Percentiles rank a stretch among this genome's conserved stretches.
Conservation (phyloP, 2,113 vertebrate genomes). For the Oreochromis spilurus region DNA sequence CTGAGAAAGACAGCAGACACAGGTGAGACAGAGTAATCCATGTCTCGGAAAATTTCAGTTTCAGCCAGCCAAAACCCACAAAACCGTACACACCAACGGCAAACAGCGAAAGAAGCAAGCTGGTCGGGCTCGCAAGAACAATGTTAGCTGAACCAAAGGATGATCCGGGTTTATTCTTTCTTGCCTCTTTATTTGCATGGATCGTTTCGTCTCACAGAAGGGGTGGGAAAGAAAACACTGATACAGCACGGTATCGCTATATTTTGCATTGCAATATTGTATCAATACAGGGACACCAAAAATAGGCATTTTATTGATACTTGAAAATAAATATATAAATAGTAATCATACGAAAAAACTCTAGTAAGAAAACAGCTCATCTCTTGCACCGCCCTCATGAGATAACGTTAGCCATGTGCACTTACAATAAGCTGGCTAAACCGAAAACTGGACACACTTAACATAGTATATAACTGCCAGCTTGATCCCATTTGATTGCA, state of each 20-base stretch:
- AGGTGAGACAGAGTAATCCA: not conserved
- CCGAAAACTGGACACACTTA: not conserved
- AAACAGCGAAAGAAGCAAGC: not conserved
- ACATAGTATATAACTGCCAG: not conserved
- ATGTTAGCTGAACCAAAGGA: not conserved
- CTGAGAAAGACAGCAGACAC: not conserved
- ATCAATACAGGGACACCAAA: not conserved
- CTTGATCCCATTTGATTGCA: not conserved
- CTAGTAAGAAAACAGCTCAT: not conserved
- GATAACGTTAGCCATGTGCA: fast-evolving
- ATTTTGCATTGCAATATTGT: fast-evolving
- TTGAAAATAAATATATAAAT: not conserved
- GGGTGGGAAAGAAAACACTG: not conserved
- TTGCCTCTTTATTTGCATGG: not conserved
- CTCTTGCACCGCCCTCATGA: not conserved
- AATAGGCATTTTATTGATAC: not conserved
- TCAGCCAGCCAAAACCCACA: not conserved
- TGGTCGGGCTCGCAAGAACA: not conserved
- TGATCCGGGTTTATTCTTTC: not conserved
- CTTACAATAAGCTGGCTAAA: not conserved
- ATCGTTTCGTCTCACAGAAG: not conserved
- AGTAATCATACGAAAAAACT: not conserved
- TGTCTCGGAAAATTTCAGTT: not conserved
- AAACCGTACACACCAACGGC: not conserved
- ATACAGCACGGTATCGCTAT: not conserved